These are phyloP conservation scores for Tetranychus piercei DNA, from an alignment of 2,888 invertebrate species.

Conservation along the genomic window DNA sequence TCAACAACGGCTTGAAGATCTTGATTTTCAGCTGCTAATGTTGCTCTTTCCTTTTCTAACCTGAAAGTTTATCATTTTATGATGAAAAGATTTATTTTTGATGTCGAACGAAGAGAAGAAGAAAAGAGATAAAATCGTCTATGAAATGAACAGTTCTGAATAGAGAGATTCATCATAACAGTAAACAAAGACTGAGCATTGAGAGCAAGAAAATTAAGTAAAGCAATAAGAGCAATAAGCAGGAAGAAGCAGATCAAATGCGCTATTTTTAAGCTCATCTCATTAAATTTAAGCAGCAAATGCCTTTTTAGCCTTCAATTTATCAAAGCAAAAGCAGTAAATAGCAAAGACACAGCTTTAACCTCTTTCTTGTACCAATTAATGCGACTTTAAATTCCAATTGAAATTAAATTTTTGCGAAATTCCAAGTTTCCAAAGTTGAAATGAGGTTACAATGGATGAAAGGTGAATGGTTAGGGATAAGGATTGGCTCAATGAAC, in stretches of 20 bases:
- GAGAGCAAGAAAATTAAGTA: not conserved
- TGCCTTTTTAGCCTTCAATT: no score
- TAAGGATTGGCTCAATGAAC: no score
- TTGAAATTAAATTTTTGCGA: no score
- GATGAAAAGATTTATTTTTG: not conserved
- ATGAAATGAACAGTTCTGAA: not conserved
- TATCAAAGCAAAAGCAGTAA: no score
- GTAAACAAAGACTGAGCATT: not conserved
- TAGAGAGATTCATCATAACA: not conserved
- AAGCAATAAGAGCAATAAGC: not conserved
- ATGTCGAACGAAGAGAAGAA: not conserved
- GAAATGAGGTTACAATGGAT: no score
- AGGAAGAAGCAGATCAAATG: not conserved
- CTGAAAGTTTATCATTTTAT: constrained; percentile 27
- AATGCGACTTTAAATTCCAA: no score
- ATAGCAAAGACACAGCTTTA: no score
- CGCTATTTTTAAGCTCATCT: not conserved
- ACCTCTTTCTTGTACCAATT: no score
- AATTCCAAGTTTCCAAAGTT: no score
- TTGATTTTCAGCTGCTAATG: constrained; percentile 36
- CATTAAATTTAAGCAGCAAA: not conserved
- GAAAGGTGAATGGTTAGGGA: no score
- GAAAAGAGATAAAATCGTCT: not conserved
- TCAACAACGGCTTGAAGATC: constrained; percentile 37
- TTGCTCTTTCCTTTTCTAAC: constrained; percentile 38